Evolutionary conservation across 2,797 vertebrate genomes (phyloP).

Genomic region (Syndactyla subalaris): DNA sequence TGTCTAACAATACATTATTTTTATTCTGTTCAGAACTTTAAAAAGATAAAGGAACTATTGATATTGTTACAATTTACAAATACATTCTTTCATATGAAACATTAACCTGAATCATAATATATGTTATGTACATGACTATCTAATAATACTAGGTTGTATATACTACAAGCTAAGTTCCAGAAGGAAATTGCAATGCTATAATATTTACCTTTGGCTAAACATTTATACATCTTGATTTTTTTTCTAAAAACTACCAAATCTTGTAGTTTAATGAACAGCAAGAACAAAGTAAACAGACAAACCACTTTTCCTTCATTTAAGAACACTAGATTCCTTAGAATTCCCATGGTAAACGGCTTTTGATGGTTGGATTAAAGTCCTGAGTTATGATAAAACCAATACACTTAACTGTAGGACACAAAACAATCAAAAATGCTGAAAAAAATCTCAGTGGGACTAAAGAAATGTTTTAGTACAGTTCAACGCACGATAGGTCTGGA

Average conservation of each 20-base stretch:
- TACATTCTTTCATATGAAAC: conserved; percentile 81
- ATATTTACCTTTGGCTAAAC: conserved; percentile 61
- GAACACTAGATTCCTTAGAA: conserved; percentile 28
- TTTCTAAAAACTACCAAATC: conserved; percentile 40
- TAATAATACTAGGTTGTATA: conserved; percentile 66
- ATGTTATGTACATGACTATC: conserved; percentile 65
- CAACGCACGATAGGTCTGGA: background rate
- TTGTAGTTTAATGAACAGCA: conserved; percentile 33
- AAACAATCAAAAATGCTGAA: background rate
- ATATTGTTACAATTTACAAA: conserved; percentile 79
- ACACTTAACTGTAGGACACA: background rate
- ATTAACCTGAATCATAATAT: conserved; percentile 74
- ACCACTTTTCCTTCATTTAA: conserved; percentile 27
- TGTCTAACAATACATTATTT: conserved; percentile 72
- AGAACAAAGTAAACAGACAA: conserved; percentile 47
- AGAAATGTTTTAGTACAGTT: background rate
- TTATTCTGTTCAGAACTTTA: conserved; percentile 73
- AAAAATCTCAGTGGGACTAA: background rate
- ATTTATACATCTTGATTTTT: conserved; percentile 34
- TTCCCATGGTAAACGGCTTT: conserved; percentile 6
- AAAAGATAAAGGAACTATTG: conserved; percentile 75
- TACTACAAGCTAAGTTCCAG: conserved; percentile 66
- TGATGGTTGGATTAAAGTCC: conserved; percentile 45
- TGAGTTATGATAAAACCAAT: conserved; percentile 8
- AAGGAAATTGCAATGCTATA: conserved; percentile 59